Conservation (phyloP, 2,888 invertebrate genomes). For the Temnothorax rugatulus region DNA sequence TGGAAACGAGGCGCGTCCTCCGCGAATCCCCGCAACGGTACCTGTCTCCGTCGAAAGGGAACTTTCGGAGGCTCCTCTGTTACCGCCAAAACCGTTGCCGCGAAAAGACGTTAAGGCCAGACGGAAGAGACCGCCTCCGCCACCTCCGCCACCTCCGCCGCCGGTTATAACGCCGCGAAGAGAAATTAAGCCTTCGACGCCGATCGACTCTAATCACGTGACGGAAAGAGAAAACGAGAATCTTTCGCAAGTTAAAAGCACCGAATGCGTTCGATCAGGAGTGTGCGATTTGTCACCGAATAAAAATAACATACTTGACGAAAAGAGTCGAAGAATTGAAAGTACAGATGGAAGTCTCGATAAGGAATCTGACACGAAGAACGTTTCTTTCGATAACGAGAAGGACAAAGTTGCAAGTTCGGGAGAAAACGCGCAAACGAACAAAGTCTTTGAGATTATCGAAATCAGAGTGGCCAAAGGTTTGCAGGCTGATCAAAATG, state of each 20-base stretch:
- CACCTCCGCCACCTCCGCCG: constrained; percentile 85
- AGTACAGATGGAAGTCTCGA: neutral
- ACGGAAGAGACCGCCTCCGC: constrained; percentile 84
- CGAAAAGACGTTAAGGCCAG: constrained; percentile 83
- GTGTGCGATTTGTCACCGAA: neutral
- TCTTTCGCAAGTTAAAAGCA: constrained; percentile 20
- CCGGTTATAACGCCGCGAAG: constrained; percentile 73
- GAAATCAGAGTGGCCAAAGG: constrained; percentile 81
- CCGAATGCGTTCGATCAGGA: neutral
- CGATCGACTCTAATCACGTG: constrained; percentile 42
- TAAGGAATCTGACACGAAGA: neutral
- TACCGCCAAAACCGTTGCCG: constrained; percentile 85
- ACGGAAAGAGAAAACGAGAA: constrained; percentile 34
- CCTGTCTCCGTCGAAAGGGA: constrained; percentile 26
- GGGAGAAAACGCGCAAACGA: constrained; percentile 64
- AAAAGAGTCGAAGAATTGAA: neutral
- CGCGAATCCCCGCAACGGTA: constrained; percentile 22
- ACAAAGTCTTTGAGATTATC: constrained; percentile 82
- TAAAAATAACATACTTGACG: neutral
- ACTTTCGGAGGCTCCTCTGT: constrained; percentile 68
- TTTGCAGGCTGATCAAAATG: constrained; percentile 53
- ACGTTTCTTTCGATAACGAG: neutral
- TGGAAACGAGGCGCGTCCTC: constrained; percentile 37
- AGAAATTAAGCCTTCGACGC: constrained; percentile 69
- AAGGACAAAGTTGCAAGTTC: neutral